phyloP scores from a whole-genome alignment of 1,140 invertebrate genomes.

The Periplaneta americana region DNA sequence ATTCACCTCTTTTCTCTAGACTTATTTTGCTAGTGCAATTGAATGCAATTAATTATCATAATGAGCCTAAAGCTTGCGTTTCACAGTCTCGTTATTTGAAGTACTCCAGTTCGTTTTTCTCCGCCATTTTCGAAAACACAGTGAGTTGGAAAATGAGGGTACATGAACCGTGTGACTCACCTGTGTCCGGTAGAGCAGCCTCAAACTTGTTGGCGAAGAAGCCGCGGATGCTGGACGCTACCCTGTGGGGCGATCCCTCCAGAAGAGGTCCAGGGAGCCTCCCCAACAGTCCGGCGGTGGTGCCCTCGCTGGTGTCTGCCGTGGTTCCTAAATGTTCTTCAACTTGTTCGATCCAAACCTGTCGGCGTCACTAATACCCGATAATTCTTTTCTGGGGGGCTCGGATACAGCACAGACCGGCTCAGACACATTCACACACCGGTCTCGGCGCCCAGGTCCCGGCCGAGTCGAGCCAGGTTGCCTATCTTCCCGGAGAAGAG shows the following conservation, averaged over 20 bases:
- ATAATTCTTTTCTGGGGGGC: not conserved
- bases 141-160: too few relatives aligned
- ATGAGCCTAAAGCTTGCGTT: too few relatives aligned
- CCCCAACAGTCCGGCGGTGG: not conserved
- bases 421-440: not conserved
- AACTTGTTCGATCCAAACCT: not conserved
- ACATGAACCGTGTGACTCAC: constrained; percentile 40
- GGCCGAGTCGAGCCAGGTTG: not conserved
- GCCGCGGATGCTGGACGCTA: constrained; percentile 50
- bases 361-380: not conserved
- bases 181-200: constrained; percentile 49
- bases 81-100: too few relatives aligned
- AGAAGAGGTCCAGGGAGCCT: constrained; percentile 31
- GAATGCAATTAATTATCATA: too few relatives aligned
- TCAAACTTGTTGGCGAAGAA: constrained; percentile 47
- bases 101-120: too few relatives aligned
- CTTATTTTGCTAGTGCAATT: too few relatives aligned
- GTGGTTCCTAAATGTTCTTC: not conserved
- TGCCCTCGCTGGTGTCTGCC: not conserved
- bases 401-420: not conserved
- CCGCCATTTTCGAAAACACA: too few relatives aligned
- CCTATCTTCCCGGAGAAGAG: not conserved
- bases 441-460: not conserved
- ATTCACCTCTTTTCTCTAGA: too few relatives aligned
- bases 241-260: constrained; percentile 45